Percentiles rank a stretch among this genome's conserved stretches.
Conservation (phyloP, 2,888 invertebrate genomes). For the Hymenopus coronatus region DNA sequence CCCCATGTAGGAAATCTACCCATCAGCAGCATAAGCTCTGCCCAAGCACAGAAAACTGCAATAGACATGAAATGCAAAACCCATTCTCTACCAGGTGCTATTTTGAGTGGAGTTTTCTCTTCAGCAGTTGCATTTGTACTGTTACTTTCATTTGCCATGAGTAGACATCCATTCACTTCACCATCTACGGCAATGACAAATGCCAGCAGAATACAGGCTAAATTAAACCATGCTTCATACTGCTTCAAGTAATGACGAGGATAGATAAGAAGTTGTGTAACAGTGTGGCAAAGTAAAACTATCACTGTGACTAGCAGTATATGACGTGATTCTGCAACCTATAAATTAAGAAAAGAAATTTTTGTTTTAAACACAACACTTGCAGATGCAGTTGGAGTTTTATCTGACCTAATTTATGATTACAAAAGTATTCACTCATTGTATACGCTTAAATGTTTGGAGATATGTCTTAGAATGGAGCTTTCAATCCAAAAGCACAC, state of each 20-base stretch:
- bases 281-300: constrained; percentile 33
- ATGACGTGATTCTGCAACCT: constrained; percentile 15
- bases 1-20: constrained; percentile 55
- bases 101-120: not conserved
- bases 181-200: constrained; percentile 41
- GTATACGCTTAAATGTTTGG: too few relatives aligned
- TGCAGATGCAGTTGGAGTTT: too few relatives aligned
- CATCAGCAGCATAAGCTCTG: constrained; percentile 54
- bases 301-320: constrained; percentile 33
- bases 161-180: constrained; percentile 1
- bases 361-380: not conserved
- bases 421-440: too few relatives aligned
- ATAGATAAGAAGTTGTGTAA: constrained; percentile 24
- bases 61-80: constrained; percentile 47
- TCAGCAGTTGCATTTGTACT: not conserved
- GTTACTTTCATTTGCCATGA: not conserved
- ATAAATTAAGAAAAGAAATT: not conserved
- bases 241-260: constrained; percentile 43
- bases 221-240: constrained; percentile 48
- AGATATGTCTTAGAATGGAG: too few relatives aligned
- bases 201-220: constrained; percentile 44
- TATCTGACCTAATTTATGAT: too few relatives aligned
- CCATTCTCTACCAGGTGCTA: constrained; percentile 38
- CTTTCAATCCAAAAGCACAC: too few relatives aligned
- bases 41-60: constrained; percentile 53